Evolutionary conservation across 2,888 invertebrate genomes (phyloP), one percentile per base, ranked within the genome.

Genomic region (Hydrotaea cyrtoneurina): DNA sequence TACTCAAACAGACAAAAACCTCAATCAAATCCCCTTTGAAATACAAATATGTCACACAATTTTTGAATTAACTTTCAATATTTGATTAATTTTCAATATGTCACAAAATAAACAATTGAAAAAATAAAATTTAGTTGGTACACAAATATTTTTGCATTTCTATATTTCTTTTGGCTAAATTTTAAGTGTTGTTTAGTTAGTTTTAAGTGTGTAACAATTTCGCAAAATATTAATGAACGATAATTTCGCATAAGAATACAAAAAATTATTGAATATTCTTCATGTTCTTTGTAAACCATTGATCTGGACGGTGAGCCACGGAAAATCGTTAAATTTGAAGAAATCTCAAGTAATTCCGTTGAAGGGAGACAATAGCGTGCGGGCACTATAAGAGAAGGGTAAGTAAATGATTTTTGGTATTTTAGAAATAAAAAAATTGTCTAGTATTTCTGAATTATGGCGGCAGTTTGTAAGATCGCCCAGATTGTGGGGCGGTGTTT

Each of bases 251-350:
- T n/a, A n/a, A n/a, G n/a, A 55, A 55, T 17, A 21, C 21, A 3
- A 50, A 10, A 79, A 64, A 21, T 73, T 62, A 7, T 55, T 4
- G 17, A 55, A 11, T 21, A 53, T 66, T 57, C 26, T 80, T 26
- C 39, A 59, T 77, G 76, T 83, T 77, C 11, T n/a, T 19, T 80
- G 83, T 80, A 17, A 77, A 53, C 26, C 5, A 21, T 59, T 26
- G 19, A 74, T 17, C 31, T 46, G 53, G 11, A 71, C 17, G 55
- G 21, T 3, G 11, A 10, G 23, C 8, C 0, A 11, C 66, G 13
- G 10, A 72, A 72, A 64, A 13, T 4, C 46, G 19, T 31, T 64
- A 62, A 50, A 50, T 46, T 7, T 19, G 13, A 66, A 19, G 8
- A 5, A 39, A 43, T 21, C 36, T 0, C 19, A 39, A 21, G 8